phyloP scores from a whole-genome alignment of 2,888 invertebrate genomes.

The Ecdyonurus torrentis region DNA sequence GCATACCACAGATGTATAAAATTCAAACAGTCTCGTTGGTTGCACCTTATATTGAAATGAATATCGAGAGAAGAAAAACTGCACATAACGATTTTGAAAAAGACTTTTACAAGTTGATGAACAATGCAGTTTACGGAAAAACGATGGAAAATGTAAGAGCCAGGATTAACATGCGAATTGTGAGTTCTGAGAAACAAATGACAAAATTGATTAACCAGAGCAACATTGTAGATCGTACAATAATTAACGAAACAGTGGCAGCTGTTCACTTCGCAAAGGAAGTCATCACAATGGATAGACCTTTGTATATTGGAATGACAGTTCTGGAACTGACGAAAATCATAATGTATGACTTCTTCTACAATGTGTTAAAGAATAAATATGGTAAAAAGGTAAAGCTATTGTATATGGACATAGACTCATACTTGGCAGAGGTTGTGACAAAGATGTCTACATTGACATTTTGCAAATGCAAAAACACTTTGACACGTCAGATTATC shows the following conservation, averaged over 20 bases:
- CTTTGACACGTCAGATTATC: background rate
- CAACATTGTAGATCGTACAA: constrained; percentile 20
- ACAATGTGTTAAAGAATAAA: constrained; percentile 19
- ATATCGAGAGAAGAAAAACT: constrained; percentile 10
- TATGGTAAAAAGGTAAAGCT: constrained; percentile 13
- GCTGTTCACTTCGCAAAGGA: constrained; percentile 20
- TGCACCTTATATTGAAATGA: constrained; percentile 16
- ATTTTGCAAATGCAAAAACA: background rate
- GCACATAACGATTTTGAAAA: constrained; percentile 22
- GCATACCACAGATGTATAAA: constrained; percentile 15
- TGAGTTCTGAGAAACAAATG: constrained; percentile 7
- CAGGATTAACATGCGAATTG: constrained; percentile 20
- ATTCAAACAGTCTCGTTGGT: constrained; percentile 14
- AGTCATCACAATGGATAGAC: constrained; percentile 20
- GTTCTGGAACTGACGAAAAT: constrained; percentile 25
- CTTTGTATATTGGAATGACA: constrained; percentile 23
- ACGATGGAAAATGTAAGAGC: constrained; percentile 26
- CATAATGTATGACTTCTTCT: constrained; percentile 24
- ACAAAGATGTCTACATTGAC: background rate
- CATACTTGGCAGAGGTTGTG: background rate
- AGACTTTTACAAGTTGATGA: constrained; percentile 23
- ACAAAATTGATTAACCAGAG: constrained; percentile 17
- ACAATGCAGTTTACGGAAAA: constrained; percentile 24
- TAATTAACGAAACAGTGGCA: constrained; percentile 22
- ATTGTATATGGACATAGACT: background rate